Base-by-base conservation (phyloP, 1,140 invertebrate species). In the Antheraea mylitta region DNA sequence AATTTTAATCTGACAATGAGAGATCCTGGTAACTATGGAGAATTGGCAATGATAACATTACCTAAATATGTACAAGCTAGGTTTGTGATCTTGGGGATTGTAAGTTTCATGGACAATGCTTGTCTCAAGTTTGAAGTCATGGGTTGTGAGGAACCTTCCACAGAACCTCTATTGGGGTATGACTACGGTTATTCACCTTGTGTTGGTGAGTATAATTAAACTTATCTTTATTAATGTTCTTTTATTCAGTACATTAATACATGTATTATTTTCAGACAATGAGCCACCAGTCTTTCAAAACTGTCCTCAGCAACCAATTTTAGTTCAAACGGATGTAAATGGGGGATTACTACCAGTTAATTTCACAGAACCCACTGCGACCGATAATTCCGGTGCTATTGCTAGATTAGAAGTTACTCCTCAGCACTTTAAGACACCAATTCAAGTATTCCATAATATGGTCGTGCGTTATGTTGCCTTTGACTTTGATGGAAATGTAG, bases 281-380 rank as follows among this genome's bases (percentile, higher is more conserved):
- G 98, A 99, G 80, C 98, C 98, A 10, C 98, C 98, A 18, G 96
- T 98, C 6, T 99, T 99, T 94, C 96, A 98, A 89, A 99, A 99
- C 75, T 99, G 98, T 82, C 98, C 98, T 18, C 96, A 97, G 78
- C 96, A 98, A 83, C 97, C 98, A 6, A 96, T 99, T 69, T 93
- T 98, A 16, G 97, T 99, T 0, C 95, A 97, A 77, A 97, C 97
- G 70, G 97, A 98, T 79, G 91, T 95, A 0, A 96, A 97, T 78
- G 97, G 97, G 36, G 97, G 96, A 30, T 92, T 99, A 13, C 89
- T 98, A 65, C 96, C 98, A 7, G 97, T 98, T 0, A 98, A 98
- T 83, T 99, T 98, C 78, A 97, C 97, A 0, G 97, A 98, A 85
- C 98, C 98, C 7, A 96, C 96, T 0, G 98, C 98, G 36, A 94